These are phyloP conservation scores for Hemichromis elongatus DNA, from an alignment of 2,113 vertebrate species.

Conservation along the genomic window DNA sequence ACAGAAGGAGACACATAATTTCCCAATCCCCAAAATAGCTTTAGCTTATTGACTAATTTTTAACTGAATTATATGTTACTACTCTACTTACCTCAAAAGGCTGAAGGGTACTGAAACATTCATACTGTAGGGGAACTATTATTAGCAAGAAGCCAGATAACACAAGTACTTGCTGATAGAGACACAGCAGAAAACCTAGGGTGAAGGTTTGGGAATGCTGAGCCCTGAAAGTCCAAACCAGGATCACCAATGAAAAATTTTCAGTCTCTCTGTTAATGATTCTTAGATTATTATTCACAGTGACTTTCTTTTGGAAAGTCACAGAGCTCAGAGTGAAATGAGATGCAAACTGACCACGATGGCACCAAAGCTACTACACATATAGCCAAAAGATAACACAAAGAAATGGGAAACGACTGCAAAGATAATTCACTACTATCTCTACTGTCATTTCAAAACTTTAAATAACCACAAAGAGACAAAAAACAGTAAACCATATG, in stretches of 20 bases:
- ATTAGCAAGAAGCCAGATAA: constrained; percentile 40
- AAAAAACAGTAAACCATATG: background rate
- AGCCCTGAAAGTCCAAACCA: background rate
- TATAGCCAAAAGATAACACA: background rate
- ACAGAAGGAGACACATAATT: background rate
- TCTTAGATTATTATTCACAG: background rate
- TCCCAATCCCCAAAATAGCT: background rate
- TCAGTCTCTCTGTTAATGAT: background rate
- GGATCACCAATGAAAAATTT: fast-evolving
- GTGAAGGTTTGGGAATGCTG: background rate
- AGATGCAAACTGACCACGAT: background rate
- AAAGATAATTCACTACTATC: background rate
- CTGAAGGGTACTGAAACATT: background rate
- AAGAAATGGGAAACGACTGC: background rate
- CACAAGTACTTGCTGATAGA: constrained; percentile 42
- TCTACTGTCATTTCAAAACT: background rate
- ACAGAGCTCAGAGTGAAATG: background rate
- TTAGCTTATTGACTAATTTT: fast-evolving
- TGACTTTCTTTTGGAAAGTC: background rate
- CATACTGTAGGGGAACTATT: constrained; percentile 12
- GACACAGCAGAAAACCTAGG: background rate
- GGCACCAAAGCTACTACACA: background rate
- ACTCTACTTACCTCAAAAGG: background rate
- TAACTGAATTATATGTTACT: background rate
- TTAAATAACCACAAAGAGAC: background rate